Evolutionary conservation across 2,888 invertebrate species (phyloP).

Genomic region (Pristionchus japonicus): DNA sequence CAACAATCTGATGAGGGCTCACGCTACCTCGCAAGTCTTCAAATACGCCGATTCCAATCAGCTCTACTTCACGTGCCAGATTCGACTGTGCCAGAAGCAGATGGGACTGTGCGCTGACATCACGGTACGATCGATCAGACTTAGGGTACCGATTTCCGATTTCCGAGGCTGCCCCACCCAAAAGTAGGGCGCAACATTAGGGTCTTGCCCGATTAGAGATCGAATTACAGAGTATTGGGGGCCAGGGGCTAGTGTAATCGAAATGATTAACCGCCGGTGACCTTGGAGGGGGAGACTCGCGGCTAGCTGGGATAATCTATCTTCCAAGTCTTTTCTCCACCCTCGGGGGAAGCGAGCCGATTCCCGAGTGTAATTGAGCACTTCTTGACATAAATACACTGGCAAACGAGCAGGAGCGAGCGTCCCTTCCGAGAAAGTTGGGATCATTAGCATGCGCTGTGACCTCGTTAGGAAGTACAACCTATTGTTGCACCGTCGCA

Average conservation of each 20-base stretch:
- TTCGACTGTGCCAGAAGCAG: constrained; percentile 73
- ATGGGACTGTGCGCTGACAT: constrained; percentile 73
- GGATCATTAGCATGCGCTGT: constrained; percentile 39
- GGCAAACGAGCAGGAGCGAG: constrained; percentile 34
- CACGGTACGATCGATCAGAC: constrained; percentile 59
- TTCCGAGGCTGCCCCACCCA: not conserved
- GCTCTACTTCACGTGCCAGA: constrained; percentile 74
- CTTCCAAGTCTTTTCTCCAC: not conserved
- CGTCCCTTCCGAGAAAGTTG: not conserved
- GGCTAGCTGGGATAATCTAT: constrained; percentile 1
- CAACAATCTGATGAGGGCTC: constrained; percentile 69
- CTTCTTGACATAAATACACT: constrained; percentile 46
- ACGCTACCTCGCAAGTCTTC: constrained; percentile 70
- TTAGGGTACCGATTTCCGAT: not conserved
- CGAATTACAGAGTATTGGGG: constrained; percentile 42
- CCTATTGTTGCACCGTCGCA: constrained; percentile 28
- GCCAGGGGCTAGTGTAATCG: constrained; percentile 28
- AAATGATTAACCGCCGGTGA: constrained; percentile 29
- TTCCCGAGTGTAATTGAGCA: constrained; percentile 38
- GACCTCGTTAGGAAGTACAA: constrained; percentile 34
- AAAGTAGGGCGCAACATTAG: constrained; percentile 38
- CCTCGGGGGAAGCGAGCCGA: constrained; percentile 11
- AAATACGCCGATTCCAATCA: constrained; percentile 75
- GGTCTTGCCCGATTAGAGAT: constrained; percentile 37
- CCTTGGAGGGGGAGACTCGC: not conserved